A percentile compares a stretch with the other conserved stretches of the same genome.
These are phyloP conservation scores for Ladona fulva DNA, from an alignment of 1,140 invertebrate genomes.

Conservation along the genomic window DNA sequence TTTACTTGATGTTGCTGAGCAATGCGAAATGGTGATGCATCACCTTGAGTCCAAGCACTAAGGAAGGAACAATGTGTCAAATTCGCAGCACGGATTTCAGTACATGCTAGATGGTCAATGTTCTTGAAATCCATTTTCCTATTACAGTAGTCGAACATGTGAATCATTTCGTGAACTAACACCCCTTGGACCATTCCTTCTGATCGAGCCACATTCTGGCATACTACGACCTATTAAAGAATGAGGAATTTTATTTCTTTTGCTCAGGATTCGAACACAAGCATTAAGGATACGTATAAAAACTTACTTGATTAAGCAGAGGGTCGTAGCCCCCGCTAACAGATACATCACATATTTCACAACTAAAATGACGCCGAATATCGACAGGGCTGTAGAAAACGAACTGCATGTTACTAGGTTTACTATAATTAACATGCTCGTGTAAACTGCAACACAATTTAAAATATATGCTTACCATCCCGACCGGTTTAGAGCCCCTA, in stretches of 20 bases:
- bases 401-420: constrained; percentile 14
- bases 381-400: constrained; percentile 60
- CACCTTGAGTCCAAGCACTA: constrained; percentile 65
- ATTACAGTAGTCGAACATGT: constrained; percentile 92
- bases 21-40: constrained; percentile 62
- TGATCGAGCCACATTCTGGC: constrained; percentile 68
- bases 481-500: constrained; percentile 70
- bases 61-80: constrained; percentile 84
- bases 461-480: constrained; percentile 59
- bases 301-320: constrained; percentile 64
- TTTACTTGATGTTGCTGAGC: constrained; percentile 59
- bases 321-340: constrained; percentile 91
- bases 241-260: constrained; percentile 8
- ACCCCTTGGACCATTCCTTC: constrained; percentile 63
- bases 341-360: constrained; percentile 74
- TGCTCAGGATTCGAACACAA: background rate
- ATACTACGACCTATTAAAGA: constrained; percentile 70
- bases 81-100: constrained; percentile 87
- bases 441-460: constrained; percentile 19
- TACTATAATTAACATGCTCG: constrained; percentile 11
- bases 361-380: constrained; percentile 77
- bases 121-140: constrained; percentile 84
- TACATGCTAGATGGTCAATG: constrained; percentile 88
- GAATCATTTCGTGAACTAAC: constrained; percentile 86
- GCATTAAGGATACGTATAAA: no score